These are phyloP conservation scores for Thomomys bottae DNA, from an alignment of 2,113 vertebrate genomes.

Conservation along the genomic window DNA sequence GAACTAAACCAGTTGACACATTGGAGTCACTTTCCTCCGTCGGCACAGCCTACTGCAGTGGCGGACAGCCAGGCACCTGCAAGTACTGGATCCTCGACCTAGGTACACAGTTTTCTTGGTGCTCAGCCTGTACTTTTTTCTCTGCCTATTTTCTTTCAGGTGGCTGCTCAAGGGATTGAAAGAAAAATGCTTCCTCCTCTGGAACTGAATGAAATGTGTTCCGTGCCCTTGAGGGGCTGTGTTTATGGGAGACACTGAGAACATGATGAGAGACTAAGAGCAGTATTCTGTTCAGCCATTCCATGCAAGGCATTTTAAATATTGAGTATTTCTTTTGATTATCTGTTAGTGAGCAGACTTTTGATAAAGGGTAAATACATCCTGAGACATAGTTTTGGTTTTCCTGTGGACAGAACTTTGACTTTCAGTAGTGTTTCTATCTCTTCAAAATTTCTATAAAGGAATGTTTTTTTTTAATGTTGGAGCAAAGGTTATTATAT, in stretches of 20 bases:
- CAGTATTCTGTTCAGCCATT: neutral
- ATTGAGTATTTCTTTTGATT: neutral
- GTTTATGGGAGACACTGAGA: neutral
- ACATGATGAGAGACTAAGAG: no score
- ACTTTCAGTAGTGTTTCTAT: no score
- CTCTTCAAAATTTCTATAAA: no score
- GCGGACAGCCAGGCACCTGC: constrained; percentile 89
- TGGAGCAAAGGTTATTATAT: no score
- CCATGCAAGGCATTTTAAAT: neutral
- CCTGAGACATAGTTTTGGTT: no score
- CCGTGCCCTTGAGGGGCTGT: neutral
- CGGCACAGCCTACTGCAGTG: constrained; percentile 84
- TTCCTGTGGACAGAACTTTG: no score
- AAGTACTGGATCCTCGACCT: constrained; percentile 98
- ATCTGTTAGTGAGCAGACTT: neutral
- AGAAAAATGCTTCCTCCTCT: neutral
- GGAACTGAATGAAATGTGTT: neutral
- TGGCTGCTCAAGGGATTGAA: accelerated
- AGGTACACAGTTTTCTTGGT: constrained; percentile 83
- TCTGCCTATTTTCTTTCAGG: neutral
- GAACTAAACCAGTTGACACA: constrained; percentile 87
- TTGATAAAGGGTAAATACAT: no score
- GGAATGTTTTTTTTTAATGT: no score
- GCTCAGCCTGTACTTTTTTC: neutral
- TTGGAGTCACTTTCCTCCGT: constrained; percentile 88